A percentile compares a stretch with the other conserved stretches of the same genome.
phyloP scores from a whole-genome alignment of 2,113 vertebrate species.

The Forbesichthys papilliferus region DNA sequence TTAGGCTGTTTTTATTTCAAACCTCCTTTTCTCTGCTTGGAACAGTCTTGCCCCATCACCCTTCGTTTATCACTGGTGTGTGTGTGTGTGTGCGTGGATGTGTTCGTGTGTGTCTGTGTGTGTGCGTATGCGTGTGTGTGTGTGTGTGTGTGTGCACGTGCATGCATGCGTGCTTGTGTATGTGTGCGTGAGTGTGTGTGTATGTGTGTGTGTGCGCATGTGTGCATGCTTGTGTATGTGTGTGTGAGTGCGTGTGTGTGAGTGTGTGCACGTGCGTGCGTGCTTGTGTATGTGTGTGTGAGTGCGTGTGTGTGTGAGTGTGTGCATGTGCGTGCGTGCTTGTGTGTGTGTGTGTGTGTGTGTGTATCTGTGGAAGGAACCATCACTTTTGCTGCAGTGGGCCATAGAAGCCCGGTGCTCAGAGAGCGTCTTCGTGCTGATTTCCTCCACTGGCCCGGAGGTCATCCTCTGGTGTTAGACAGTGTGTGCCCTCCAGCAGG shows the following conservation, averaged over 20 bases:
- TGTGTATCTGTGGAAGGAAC: not conserved
- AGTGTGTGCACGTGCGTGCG: no score
- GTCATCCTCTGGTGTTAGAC: constrained; percentile 1
- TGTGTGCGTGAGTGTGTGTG: no score
- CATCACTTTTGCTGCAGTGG: no score
- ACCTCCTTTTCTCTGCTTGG: constrained; percentile 26
- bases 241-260: no score
- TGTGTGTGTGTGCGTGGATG: constrained; percentile 1
- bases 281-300: no score
- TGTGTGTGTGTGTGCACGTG: not conserved
- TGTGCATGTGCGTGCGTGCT: not conserved
- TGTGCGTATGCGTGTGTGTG: not conserved
- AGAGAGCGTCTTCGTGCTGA: not conserved
- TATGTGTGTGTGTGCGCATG: no score
- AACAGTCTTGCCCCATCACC: constrained; percentile 48
- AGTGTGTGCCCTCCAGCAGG: constrained; percentile 36
- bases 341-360: constrained; percentile 1
- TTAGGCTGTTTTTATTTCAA: constrained; percentile 35
- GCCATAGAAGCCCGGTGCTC: not conserved
- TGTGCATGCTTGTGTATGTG: no score
- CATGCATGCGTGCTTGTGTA: no score
- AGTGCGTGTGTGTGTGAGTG: constrained; percentile 4
- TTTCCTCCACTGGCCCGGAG: not conserved
- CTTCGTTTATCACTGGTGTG: constrained; percentile 31
- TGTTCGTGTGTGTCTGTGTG: not conserved